These are phyloP conservation scores for Trematomus loennbergii DNA, from an alignment of 2,113 vertebrate species.

Conservation along the genomic window DNA sequence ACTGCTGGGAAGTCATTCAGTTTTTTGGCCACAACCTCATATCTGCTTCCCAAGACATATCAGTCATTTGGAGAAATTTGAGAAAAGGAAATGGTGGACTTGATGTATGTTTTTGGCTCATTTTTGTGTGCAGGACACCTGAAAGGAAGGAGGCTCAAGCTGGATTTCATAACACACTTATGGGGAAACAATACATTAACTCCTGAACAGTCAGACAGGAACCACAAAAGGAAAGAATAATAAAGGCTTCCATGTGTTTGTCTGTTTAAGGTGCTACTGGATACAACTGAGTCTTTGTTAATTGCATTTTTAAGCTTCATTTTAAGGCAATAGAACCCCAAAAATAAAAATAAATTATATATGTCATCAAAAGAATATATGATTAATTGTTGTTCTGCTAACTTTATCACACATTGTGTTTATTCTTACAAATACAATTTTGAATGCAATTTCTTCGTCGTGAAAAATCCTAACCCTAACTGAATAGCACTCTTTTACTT, in stretches of 20 bases:
- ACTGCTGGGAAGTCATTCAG: conserved; percentile 72
- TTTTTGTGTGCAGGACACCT: conserved; percentile 39
- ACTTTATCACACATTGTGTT: too few species aligned
- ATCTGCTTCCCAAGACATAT: conserved; percentile 74
- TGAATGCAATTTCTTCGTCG: too few species aligned
- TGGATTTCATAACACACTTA: conserved; percentile 48
- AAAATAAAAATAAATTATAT: too few species aligned
- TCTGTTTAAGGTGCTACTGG: neutral
- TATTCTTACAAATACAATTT: too few species aligned
- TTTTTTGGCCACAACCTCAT: conserved; percentile 70
- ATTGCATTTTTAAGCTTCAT: too few species aligned
- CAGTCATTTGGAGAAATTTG: conserved; percentile 64
- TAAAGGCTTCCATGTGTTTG: neutral
- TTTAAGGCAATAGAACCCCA: too few species aligned
- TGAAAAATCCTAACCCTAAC: too few species aligned
- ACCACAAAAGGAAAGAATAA: neutral
- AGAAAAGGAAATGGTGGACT: conserved; percentile 36
- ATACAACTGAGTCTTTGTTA: neutral
- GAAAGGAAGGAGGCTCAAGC: conserved; percentile 31
- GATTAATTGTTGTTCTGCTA: too few species aligned
- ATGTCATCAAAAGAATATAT: too few species aligned
- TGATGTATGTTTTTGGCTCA: conserved; percentile 60
- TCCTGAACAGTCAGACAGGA: conserved; percentile 1
- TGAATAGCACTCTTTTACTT: too few species aligned
- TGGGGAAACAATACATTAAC: conserved; percentile 32